Evolutionary conservation across 2,888 invertebrate genomes (phyloP), one percentile per base, ranked within the genome.

Genomic region (Agrotis exclamationis): DNA sequence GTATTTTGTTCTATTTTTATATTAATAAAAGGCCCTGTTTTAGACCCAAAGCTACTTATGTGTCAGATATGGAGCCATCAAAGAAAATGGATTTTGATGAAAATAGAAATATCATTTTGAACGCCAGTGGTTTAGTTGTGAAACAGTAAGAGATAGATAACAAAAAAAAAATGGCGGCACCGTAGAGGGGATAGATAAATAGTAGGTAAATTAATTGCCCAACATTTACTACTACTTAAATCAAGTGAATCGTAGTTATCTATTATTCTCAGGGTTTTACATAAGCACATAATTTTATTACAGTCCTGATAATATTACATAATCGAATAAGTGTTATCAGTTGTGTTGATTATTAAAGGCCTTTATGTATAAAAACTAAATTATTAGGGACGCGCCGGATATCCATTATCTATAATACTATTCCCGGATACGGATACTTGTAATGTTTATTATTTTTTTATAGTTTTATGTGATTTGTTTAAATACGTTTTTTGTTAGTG

Each of bases 241-340:
- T 39, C 22, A 50, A 24, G 7, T 18, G 48, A 45, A 64, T n/a
- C 16, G 22, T 18, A 16, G 28, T 50, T 63, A 71, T 54, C 71
- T 54, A 50, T 45, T 45, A 33, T 56, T 56, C 3, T 48, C 47
- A 72, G 44, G 22, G 48, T 33, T 72, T 57, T 57, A 51, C 24
- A 39, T 73, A 45, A 47, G 73, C 47, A 48, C 39, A 22, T 11
- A 11, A 1, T 45, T 24, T 24, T 54, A 45, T n/a, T 20, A 48
- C 22, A 53, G 20, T 54, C 18, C 16, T 22, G 70, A 62, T 70
- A 59, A 67, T 74, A 67, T 59, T 48, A 48, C 39, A 48, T 54
- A 44, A 54, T 20, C 44, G 5, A 60, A 20, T 48, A 33, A n/a
- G n/a, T n/a, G n/a, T 60, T 50, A 60, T 75, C 76, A 60, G 47